Evolutionary conservation across 2,888 invertebrate species (phyloP), one percentile per base, ranked within the genome.

Genomic region (Brachypterus glaber): DNA sequence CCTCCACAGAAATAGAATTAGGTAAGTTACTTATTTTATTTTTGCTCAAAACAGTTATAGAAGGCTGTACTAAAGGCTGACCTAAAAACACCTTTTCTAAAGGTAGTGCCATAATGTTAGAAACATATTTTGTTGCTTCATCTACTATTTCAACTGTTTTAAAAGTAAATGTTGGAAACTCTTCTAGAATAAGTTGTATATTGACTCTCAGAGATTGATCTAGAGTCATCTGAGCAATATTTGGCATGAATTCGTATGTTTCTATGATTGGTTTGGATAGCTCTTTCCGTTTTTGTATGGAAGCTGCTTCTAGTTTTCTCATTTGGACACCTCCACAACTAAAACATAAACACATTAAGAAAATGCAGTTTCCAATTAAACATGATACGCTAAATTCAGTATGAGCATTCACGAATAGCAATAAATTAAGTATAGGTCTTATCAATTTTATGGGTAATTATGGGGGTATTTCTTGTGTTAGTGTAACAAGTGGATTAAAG

Each of bases 211-310:
- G 62, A 0, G 77, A 69, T 35, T 57, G 36, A 4, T 50, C 41
- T 1, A 54, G 11, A 7, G 48, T 25, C 7, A 62, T 37, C n/a
- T 40, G 21, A 1, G 49, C 40, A 25, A 49, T 44, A 60, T 83
- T 77, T 0, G 87, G 74, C 5, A 86, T 58, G 54, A 89, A 89
- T 42, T 71, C 68, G 56, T 82, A 82, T 58, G 76, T 76, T 60
- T 90, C 89, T 13, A 89, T 62, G 0, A 85, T 77, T 2, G 89
- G 87, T n/a, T 79, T 70, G 9, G 79, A 78, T 17, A 82, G 73
- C 11, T 77, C 76, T 43, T 76, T 69, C 30, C 75, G 74, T 47
- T 78, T 71, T 1, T 82, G 73, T 26, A 90, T 86, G 0, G 82
- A 73, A 39, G 79, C 82, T 0, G 85, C 85, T 48, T 81, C 77